These are phyloP conservation scores for Danio kyathit DNA, from an alignment of 2,797 vertebrate species.

Conservation along the genomic window DNA sequence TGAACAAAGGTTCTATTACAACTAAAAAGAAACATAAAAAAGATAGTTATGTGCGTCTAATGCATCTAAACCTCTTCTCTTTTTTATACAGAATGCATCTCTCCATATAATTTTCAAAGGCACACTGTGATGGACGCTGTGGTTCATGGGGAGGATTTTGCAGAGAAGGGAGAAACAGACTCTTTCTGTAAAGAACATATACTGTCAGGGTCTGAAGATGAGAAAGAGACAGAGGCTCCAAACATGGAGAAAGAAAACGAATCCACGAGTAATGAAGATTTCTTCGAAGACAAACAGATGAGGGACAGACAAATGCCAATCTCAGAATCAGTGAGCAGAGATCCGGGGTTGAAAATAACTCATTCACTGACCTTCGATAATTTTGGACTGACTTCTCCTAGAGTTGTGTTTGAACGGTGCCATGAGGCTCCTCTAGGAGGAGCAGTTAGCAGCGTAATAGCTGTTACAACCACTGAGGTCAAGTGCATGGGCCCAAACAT, in stretches of 20 bases:
- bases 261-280: conserved; percentile 65
- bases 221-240: conserved; percentile 58
- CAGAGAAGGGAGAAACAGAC: conserved; percentile 72
- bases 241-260: conserved; percentile 71
- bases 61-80: conserved; percentile 19
- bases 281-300: conserved; percentile 61
- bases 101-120: conserved; percentile 65
- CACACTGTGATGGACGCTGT: conserved; percentile 65
- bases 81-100: conserved; percentile 70
- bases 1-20: background rate
- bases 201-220: conserved; percentile 69
- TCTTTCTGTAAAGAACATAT: conserved; percentile 67
- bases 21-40: background rate
- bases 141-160: conserved; percentile 70
- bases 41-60: background rate
- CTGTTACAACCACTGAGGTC: conserved; percentile 75
- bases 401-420: conserved; percentile 71
- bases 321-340: conserved; percentile 58
- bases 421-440: conserved; percentile 62
- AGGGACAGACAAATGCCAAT: conserved; percentile 56
- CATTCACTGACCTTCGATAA: conserved; percentile 77
- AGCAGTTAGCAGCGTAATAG: conserved; percentile 51
- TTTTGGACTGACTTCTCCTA: conserved; percentile 66
- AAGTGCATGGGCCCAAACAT: conserved; percentile 71
- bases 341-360: conserved; percentile 74